Conservation (phyloP, 1,140 invertebrate species). For the Leucophenga varia region DNA sequence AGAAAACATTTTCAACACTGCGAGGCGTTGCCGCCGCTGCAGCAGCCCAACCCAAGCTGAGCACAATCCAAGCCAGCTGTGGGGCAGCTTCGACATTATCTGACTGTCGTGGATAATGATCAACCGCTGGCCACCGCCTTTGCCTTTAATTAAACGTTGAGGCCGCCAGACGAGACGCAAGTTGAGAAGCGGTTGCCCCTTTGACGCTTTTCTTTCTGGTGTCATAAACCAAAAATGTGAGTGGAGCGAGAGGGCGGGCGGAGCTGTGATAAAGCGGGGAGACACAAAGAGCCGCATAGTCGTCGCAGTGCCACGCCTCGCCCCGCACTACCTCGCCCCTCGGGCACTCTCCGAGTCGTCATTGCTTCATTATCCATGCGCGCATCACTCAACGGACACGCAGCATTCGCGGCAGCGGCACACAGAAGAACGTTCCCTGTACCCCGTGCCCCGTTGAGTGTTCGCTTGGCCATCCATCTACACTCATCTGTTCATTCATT, state of each 20-base stretch:
- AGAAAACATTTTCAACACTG: slow-evolving; percentile 28
- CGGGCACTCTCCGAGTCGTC: slow-evolving; percentile 29
- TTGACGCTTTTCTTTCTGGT: slow-evolving; percentile 33
- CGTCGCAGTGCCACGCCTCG: slow-evolving; percentile 30
- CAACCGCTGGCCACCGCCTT: slow-evolving; percentile 39
- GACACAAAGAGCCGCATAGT: slow-evolving; percentile 20
- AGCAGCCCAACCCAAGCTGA: slow-evolving; percentile 1
- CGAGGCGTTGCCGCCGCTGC: slow-evolving; percentile 18
- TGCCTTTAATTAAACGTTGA: slow-evolving; percentile 49
- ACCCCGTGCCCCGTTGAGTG: slow-evolving; percentile 3
- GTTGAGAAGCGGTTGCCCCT: slow-evolving; percentile 27
- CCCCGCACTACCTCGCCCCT: no score
- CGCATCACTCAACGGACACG: slow-evolving; percentile 43
- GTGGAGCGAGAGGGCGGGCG: not conserved
- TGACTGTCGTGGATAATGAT: slow-evolving; percentile 45
- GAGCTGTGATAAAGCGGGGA: slow-evolving; percentile 16
- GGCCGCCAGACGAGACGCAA: slow-evolving; percentile 27
- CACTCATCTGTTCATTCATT: slow-evolving; percentile 11
- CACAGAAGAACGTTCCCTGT: no score
- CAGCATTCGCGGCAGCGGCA: no score
- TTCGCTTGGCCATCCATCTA: slow-evolving; percentile 10
- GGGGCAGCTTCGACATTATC: slow-evolving; percentile 27
- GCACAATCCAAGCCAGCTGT: not conserved
- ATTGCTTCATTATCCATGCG: slow-evolving; percentile 50
- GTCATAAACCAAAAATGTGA: slow-evolving; percentile 12